Evolutionary conservation across 2,113 vertebrate genomes (phyloP).

Genomic region (Callaeas wilsoni): DNA sequence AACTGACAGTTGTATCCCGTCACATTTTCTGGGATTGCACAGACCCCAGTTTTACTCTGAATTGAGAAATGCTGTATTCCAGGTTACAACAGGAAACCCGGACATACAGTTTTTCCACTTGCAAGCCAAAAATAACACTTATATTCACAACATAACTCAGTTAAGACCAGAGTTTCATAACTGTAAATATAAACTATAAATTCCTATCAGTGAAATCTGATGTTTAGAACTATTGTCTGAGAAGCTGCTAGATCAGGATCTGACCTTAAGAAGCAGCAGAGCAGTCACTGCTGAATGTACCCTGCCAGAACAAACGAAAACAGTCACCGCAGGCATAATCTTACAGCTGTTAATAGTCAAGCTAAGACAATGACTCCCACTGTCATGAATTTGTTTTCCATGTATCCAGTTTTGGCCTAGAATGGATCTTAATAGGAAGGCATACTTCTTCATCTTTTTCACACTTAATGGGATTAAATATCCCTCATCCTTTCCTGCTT

Average conservation of each 20-base stretch:
- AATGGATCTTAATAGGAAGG: background rate
- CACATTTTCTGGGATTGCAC: background rate
- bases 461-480: background rate
- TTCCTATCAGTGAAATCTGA: background rate
- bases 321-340: background rate
- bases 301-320: background rate
- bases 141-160: background rate
- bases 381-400: background rate
- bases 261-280: background rate
- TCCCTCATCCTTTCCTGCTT: background rate
- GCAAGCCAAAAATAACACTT: background rate
- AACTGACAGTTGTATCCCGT: background rate
- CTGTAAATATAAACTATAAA: background rate
- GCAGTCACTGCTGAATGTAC: background rate
- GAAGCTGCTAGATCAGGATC: background rate
- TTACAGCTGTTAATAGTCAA: background rate
- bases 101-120: background rate
- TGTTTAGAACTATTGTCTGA: background rate
- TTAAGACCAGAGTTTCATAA: background rate
- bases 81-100: background rate
- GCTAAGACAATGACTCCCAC: background rate
- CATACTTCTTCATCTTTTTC: background rate
- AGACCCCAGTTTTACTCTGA: background rate
- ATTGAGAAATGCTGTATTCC: fast-evolving
- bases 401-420: background rate